A percentile compares a stretch with the other conserved stretches of the same genome.
Evolutionary conservation across 2,888 invertebrate genomes (phyloP).

Genomic region (Quadroppia sp.): DNA sequence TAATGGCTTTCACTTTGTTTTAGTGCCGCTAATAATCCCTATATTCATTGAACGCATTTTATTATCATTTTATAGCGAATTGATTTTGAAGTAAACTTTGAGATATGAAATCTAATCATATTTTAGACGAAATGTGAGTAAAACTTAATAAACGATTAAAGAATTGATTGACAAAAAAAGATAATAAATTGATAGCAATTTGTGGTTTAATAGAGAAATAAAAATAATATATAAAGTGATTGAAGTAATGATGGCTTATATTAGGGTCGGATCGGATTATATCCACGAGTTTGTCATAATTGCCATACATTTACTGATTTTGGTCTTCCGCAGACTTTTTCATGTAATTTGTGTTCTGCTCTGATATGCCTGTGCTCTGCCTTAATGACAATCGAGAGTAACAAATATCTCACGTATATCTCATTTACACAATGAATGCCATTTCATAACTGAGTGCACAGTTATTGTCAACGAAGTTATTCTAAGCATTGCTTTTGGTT

Average conservation of each 20-base stretch:
- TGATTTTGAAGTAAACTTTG: no score
- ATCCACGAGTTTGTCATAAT: not conserved
- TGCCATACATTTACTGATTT: slow-evolving; percentile 21
- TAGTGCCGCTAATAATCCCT: no score
- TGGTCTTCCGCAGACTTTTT: slow-evolving; percentile 16
- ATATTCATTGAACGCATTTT: no score
- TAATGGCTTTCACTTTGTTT: no score
- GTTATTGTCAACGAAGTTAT: slow-evolving; percentile 16
- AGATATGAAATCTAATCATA: not conserved
- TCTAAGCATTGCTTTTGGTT: not conserved
- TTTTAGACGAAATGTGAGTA: not conserved
- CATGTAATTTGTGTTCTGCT: not conserved
- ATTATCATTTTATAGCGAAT: not conserved
- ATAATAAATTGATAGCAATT: not conserved
- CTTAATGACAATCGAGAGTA: not conserved
- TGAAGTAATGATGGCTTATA: not conserved
- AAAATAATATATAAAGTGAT: not conserved
- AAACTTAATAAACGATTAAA: not conserved
- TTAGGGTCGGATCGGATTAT: not conserved
- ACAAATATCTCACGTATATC: slow-evolving; percentile 7
- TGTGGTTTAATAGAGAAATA: not conserved
- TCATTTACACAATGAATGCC: not conserved
- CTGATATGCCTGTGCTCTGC: not conserved
- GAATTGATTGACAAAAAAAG: not conserved
- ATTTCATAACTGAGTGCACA: not conserved